phyloP scores from a whole-genome alignment of 2,888 invertebrate species.

The Pachydiplax longipennis region DNA sequence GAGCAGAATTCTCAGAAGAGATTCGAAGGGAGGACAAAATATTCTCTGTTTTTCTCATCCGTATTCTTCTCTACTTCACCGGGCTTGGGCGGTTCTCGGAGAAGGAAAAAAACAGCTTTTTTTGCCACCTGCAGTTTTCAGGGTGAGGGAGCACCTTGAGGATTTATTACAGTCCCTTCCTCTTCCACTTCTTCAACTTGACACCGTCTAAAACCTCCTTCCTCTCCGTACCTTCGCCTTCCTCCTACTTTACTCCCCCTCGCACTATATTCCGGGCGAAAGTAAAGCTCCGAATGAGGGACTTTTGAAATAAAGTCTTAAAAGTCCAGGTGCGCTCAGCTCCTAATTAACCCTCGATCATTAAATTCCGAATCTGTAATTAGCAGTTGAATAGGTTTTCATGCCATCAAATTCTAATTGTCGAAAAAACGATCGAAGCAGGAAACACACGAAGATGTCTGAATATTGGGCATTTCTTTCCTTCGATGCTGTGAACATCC shows the following conservation, averaged over 20 bases:
- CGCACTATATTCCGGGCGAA: not conserved
- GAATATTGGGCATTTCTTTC: no score
- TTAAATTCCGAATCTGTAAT: not conserved
- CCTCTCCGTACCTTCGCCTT: not conserved
- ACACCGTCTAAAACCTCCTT: not conserved
- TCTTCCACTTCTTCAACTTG: not conserved
- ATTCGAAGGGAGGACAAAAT: not conserved
- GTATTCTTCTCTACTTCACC: not conserved
- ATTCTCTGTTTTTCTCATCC: not conserved
- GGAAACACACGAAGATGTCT: no score
- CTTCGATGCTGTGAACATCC: no score
- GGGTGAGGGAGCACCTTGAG: constrained; percentile 4
- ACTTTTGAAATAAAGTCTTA: not conserved
- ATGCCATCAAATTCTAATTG: not conserved
- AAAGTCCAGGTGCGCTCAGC: not conserved
- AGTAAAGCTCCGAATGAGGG: not conserved
- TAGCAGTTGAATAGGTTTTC: not conserved
- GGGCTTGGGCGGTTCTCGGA: not conserved
- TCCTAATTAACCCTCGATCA: not conserved
- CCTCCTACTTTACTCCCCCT: not conserved
- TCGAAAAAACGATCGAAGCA: no score
- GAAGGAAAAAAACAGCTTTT: not conserved
- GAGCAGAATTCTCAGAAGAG: not conserved
- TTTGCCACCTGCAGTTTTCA: constrained; percentile 20
- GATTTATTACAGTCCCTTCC: constrained; percentile 11